Evolutionary conservation across 2,797 vertebrate genomes (phyloP), one percentile per base, ranked within the genome.

Genomic region (Lithobates pipiens): DNA sequence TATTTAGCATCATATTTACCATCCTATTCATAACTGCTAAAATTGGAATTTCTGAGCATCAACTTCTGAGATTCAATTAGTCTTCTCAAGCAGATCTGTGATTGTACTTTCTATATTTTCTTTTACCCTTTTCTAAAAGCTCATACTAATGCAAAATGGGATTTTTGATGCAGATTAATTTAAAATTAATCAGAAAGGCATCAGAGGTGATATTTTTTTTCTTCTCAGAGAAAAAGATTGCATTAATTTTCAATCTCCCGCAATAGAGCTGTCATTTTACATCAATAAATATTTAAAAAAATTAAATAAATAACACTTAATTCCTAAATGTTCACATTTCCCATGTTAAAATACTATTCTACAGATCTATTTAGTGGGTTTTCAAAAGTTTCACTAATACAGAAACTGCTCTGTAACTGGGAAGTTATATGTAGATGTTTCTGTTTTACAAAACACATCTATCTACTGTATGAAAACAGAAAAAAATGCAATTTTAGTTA

Each of bases 81-180:
- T 67, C 80, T 82, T 73, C 50, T 82, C 73, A 86, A 77, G 80
- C 80, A 82, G 68, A 86, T 86, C 74, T 86, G 34, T 82, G 54
- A 82, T 54, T 86, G 68, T 77, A 73, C 65, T 68, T 63, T 50
- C 74, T 69, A 82, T 82, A 82, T 77, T 82, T 82, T 82, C 57
- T 77, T 86, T 78, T 77, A 77, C 80, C 80, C n/a, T 77, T 36
- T 77, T 50, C 73, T 4, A 10, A 82, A 82, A 82, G 50, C 50
- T 82, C 27, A 82, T 25, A 70, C 74, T 82, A 82, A 77, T 86
- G 76, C 74, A 86, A 86, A 86, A 86, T 77, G 82, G 29, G 80
- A 86, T 82, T 86, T 76, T 78, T 86, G 80, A 68, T 73, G 80
- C 85, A 77, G 80, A 82, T 86, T 82, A 72, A 77, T 82, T 86